Evolutionary conservation across 2,888 invertebrate genomes (phyloP).

Genomic region (Lysandra coridon): DNA sequence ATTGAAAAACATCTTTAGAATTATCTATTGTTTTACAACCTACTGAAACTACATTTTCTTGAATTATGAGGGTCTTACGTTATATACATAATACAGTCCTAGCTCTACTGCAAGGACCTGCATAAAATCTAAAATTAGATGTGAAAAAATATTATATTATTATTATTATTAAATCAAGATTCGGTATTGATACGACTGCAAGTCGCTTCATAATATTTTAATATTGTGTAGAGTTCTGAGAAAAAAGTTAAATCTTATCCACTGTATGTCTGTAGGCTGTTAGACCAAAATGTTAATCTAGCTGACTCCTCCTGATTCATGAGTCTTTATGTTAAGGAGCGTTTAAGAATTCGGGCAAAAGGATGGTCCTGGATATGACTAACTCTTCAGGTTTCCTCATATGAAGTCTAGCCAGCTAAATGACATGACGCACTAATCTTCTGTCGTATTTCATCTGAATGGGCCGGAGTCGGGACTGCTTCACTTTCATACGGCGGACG

Average conservation of each 20-base stretch:
- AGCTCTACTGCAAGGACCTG: neutral
- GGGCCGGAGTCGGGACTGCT: neutral
- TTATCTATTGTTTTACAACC: too few species aligned
- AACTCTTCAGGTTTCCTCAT: neutral
- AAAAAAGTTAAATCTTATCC: neutral
- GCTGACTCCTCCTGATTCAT: too few species aligned
- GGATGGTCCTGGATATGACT: neutral
- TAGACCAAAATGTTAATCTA: too few species aligned
- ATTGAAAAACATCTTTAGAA: too few species aligned
- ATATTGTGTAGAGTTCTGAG: neutral
- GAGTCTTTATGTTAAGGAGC: neutral
- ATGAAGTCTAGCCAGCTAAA: neutral
- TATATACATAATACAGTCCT: too few species aligned
- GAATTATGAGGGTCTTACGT: too few species aligned
- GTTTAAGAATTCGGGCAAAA: neutral
- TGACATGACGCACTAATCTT: neutral
- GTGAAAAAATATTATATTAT: too few species aligned
- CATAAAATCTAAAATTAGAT: too few species aligned
- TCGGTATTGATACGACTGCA: neutral
- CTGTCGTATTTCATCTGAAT: neutral
- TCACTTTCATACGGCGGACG: constrained; percentile 10
- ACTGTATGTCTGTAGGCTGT: neutral
- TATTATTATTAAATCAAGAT: too few species aligned
- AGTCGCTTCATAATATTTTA: neutral
- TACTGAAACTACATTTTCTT: neutral